phyloP scores from a whole-genome alignment of 2,113 vertebrate species.

The Semnornis frantzii region DNA sequence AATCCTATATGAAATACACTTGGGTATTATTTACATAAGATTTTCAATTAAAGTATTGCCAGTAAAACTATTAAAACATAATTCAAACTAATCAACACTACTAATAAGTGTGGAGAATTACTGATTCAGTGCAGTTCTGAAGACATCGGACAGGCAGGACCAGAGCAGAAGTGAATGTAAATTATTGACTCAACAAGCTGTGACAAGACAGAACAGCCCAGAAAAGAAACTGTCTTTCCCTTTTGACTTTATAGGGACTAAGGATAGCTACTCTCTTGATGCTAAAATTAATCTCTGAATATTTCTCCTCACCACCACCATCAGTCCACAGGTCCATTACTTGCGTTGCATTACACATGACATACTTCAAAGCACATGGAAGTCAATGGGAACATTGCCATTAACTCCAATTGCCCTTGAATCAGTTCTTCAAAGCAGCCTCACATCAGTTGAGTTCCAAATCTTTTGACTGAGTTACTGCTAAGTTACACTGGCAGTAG shows the following conservation, averaged over 20 bases:
- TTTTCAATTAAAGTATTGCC: not conserved
- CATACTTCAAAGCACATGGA: constrained; percentile 18
- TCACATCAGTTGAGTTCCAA: not conserved
- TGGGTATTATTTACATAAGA: not conserved
- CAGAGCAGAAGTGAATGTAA: not conserved
- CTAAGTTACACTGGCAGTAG: not conserved
- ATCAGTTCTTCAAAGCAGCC: not conserved
- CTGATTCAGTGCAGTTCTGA: not conserved
- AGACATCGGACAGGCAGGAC: not conserved
- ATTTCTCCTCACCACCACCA: not conserved
- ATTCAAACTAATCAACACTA: not conserved
- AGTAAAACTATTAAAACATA: not conserved
- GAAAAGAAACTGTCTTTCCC: not conserved
- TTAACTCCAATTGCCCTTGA: constrained; percentile 33
- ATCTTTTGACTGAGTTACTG: constrained; percentile 2
- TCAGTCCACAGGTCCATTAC: not conserved
- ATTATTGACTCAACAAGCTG: not conserved
- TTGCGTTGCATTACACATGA: not conserved
- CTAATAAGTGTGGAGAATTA: not conserved
- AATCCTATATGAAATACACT: not conserved
- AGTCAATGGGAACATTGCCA: constrained; percentile 9
- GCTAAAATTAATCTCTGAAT: not conserved
- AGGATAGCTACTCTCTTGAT: not conserved
- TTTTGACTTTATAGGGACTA: not conserved
- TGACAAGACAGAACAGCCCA: not conserved